Evolutionary conservation across 2,888 invertebrate species (phyloP).

Genomic region (Lasioglossum oenotherae): DNA sequence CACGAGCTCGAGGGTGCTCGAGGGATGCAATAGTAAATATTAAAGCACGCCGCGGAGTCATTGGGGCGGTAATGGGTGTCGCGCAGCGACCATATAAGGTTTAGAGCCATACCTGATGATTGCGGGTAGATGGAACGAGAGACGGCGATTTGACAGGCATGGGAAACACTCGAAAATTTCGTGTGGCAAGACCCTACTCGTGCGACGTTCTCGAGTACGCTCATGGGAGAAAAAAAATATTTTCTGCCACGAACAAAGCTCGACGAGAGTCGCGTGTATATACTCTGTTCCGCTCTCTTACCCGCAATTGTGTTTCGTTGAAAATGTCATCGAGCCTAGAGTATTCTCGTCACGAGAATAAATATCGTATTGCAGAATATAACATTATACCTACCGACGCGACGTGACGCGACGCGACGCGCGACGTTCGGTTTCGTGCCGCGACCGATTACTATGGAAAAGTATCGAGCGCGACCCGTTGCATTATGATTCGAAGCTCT

Average conservation of each 20-base stretch:
- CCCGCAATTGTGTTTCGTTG: slow-evolving; percentile 55
- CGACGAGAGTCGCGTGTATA: slow-evolving; percentile 51
- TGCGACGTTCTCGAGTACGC: slow-evolving; percentile 58
- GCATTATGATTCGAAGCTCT: slow-evolving; percentile 37
- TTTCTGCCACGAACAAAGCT: slow-evolving; percentile 56
- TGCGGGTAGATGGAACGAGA: slow-evolving; percentile 46
- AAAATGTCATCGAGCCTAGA: slow-evolving; percentile 60
- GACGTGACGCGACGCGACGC: neutral
- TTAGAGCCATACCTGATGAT: slow-evolving; percentile 54
- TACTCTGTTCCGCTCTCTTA: slow-evolving; percentile 31
- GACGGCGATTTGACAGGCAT: slow-evolving; percentile 76
- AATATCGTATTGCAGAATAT: slow-evolving; percentile 47
- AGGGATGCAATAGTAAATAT: slow-evolving; percentile 78
- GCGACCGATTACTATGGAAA: slow-evolving; percentile 13
- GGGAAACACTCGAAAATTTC: slow-evolving; percentile 80
- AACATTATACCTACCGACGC: neutral
- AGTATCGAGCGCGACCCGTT: slow-evolving; percentile 27
- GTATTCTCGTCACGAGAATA: slow-evolving; percentile 54
- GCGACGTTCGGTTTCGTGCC: neutral
- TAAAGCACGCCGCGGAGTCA: slow-evolving; percentile 74
- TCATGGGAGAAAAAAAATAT: slow-evolving; percentile 60
- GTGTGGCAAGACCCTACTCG: slow-evolving; percentile 66
- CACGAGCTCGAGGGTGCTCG: slow-evolving; percentile 73
- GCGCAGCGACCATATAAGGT: slow-evolving; percentile 49
- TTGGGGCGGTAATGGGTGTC: slow-evolving; percentile 77